Evolutionary conservation across 2,888 invertebrate species (phyloP), one percentile per base, ranked within the genome.

Genomic region (Choreutis nemorana): DNA sequence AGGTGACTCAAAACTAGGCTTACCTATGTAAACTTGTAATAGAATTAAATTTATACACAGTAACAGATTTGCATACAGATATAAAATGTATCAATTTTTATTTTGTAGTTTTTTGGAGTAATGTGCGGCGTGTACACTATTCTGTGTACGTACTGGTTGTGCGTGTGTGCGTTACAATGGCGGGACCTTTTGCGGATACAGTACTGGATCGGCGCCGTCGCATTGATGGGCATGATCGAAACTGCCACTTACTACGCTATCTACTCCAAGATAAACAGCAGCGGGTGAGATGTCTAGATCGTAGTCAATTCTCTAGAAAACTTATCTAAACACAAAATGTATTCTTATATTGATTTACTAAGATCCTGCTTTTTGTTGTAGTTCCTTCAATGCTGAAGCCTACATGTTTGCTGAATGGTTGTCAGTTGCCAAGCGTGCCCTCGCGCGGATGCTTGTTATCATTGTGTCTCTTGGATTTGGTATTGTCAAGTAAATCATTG

Each of bases 381-480:
- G 77, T 20, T 56, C 63, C 31, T 77, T 78, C 48, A 67, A 56
- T 35, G 50, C 62, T 0, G 62, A 64, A 35, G 90, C 90, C 0
- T 88, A 93, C 50, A 79, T 94, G 37, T 84, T 90, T 40, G 97
- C 96, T 1, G 96, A 96, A 71, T 84, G 95, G 72, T 85, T 96
- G 3, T 97, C 96, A 0, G 93, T 94, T 50, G 87, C 89, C 5
- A 97, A 97, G 72, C 77, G 96, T 29, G 91, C 95, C 1, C 78
- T 97, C 40, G 93, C 97, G 0, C 81, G 96, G 40, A 94, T 97
- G 89, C 79, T 97, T 31, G 94, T 97, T 40, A 90, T 97, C 33
- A 94, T 97, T 33, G 96, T 96, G 35, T 94, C 94, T 38, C 82
- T 97, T 26, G 97, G 97, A 26, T 97, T 95, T 73, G 97, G 97